Conservation (phyloP, 92 coral and sea anemone species). For the Heliopora coerulea region DNA sequence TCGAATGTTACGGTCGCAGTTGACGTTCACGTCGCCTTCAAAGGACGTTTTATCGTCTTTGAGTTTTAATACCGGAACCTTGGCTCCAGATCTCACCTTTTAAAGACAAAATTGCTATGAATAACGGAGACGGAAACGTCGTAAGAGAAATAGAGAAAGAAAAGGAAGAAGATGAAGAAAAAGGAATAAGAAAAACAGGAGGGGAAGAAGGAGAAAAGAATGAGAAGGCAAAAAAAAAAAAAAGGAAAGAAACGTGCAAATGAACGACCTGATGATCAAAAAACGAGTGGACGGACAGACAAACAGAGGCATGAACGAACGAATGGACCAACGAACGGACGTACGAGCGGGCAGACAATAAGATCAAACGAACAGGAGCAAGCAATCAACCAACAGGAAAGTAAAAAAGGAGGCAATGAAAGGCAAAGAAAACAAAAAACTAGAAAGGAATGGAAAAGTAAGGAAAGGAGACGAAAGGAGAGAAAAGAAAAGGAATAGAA, state of each 20-base stretch:
- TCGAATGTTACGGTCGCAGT: conserved; percentile 47
- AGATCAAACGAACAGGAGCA: no score
- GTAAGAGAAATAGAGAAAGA: background rate
- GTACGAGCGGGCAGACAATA: no score
- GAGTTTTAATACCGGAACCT: conserved; percentile 60
- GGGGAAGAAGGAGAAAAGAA: no score
- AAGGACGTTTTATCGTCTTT: conserved; percentile 43
- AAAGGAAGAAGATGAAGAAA: no score
- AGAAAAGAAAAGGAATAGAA: background rate
- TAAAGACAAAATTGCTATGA: background rate
- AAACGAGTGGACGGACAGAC: no score
- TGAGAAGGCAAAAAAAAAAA: background rate
- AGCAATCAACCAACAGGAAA: no score
- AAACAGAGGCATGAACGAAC: no score
- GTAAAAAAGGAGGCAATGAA: background rate
- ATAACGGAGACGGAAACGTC: background rate
- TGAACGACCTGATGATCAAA: no score
- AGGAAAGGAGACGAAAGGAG: background rate
- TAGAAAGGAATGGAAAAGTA: background rate
- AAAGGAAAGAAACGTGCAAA: no score
- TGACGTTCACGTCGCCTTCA: conserved; percentile 63
- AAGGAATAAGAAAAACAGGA: background rate
- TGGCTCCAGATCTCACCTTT: conserved; percentile 56
- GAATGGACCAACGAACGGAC: no score
- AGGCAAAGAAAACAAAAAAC: no score